These are phyloP conservation scores for Crax fasciolata DNA, from an alignment of 2,797 vertebrate species.

Conservation along the genomic window DNA sequence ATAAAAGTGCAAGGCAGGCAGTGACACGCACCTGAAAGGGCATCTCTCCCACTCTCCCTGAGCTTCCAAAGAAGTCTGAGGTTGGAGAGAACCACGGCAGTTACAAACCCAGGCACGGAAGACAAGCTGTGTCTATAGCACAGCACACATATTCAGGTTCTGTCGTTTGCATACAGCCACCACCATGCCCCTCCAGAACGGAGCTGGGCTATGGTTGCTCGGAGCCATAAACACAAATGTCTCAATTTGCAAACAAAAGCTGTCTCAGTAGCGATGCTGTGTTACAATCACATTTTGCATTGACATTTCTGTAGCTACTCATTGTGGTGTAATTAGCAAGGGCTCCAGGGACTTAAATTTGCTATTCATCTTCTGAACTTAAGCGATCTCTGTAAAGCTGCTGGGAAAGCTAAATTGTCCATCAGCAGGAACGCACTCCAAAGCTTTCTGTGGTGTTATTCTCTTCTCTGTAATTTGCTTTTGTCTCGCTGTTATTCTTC, in stretches of 20 bases:
- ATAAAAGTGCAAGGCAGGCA: background rate
- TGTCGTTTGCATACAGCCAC: background rate
- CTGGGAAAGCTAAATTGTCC: background rate
- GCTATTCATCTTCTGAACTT: conserved; percentile 16
- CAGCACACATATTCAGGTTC: background rate
- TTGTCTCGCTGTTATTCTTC: background rate
- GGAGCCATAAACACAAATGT: background rate
- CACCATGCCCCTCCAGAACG: background rate
- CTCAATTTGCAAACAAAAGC: background rate
- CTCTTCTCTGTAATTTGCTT: background rate
- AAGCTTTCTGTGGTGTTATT: conserved; percentile 25
- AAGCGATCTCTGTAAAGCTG: conserved; percentile 10
- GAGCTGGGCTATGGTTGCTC: background rate
- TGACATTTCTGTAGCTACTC: background rate
- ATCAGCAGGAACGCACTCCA: background rate
- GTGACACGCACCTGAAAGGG: background rate
- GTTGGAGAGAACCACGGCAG: background rate
- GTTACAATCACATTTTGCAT: background rate
- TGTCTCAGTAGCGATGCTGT: background rate
- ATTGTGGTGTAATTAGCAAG: background rate
- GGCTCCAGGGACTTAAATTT: background rate
- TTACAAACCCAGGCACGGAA: background rate
- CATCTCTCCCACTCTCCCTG: background rate
- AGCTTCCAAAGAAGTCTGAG: fast-evolving
- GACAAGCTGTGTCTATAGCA: background rate